These are phyloP conservation scores for Neogobius melanostomus DNA, from an alignment of 2,113 vertebrate genomes.

Conservation along the genomic window DNA sequence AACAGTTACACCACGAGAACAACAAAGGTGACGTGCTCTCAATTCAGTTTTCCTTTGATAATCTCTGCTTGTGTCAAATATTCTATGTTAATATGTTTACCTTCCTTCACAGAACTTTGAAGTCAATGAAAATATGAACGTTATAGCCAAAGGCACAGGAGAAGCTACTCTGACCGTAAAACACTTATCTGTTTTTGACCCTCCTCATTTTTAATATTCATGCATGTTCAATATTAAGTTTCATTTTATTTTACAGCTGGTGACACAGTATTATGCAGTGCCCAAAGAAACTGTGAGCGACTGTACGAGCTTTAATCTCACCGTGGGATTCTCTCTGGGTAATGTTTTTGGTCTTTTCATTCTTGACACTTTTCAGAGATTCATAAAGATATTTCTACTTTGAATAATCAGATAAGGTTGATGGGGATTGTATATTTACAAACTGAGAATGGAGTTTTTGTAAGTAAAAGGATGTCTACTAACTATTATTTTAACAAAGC, in stretches of 20 bases:
- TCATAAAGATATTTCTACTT: neutral
- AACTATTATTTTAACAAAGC: neutral
- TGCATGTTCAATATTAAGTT: neutral
- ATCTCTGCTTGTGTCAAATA: neutral
- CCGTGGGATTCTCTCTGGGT: slow-evolving; percentile 63
- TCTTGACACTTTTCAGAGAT: neutral
- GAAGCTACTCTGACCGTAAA: slow-evolving; percentile 77
- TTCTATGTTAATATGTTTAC: neutral
- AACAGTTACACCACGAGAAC: slow-evolving; percentile 71
- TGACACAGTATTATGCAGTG: slow-evolving; percentile 80
- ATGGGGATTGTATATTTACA: slow-evolving; percentile 42
- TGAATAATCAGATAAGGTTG: slow-evolving; percentile 17
- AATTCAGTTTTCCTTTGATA: neutral
- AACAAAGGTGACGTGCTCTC: slow-evolving; percentile 70
- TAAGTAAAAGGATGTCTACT: slow-evolving; percentile 46
- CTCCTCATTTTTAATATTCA: neutral
- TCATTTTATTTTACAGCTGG: slow-evolving; percentile 58
- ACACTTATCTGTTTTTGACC: neutral
- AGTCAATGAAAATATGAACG: slow-evolving; percentile 72
- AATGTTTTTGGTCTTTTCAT: neutral
- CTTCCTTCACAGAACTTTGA: slow-evolving; percentile 46
- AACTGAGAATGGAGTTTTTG: slow-evolving; percentile 51
- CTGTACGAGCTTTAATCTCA: slow-evolving; percentile 80
- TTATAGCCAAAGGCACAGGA: slow-evolving; percentile 78
- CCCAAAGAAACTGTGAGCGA: slow-evolving; percentile 57